These are phyloP conservation scores for Chondrosia reniformis DNA, from an alignment of 37 sponge, comb jelly and placozoan genomes.

Conservation along the genomic window DNA sequence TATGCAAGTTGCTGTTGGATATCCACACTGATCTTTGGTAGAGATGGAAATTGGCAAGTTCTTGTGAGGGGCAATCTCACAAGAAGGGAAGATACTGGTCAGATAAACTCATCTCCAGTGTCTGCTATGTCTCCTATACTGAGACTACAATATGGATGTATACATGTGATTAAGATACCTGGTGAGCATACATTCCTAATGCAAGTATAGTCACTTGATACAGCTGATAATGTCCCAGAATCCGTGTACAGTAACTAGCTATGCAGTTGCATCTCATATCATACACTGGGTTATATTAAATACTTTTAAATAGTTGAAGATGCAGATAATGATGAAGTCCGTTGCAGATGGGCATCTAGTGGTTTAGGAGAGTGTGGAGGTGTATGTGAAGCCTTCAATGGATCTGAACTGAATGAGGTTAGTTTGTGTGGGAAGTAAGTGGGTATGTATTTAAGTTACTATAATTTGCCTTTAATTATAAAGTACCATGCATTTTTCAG, in stretches of 20 bases:
- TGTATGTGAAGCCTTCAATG: slow-evolving; percentile 10
- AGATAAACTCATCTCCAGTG: slow-evolving; percentile 50
- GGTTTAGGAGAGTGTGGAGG: slow-evolving; percentile 41
- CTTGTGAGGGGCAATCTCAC: slow-evolving; percentile 18
- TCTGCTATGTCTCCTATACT: slow-evolving; percentile 36
- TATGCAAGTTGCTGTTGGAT: slow-evolving; percentile 44
- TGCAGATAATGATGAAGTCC: slow-evolving; percentile 41
- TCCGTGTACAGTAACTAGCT: too few species aligned
- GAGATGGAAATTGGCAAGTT: slow-evolving; percentile 22
- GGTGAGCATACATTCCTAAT: neutral
- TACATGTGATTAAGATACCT: slow-evolving; percentile 33
- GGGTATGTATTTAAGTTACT: too few species aligned
- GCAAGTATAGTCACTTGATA: too few species aligned
- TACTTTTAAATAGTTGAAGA: slow-evolving; percentile 21
- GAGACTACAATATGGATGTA: slow-evolving; percentile 26
- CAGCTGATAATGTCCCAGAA: too few species aligned
- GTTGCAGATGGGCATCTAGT: slow-evolving; percentile 37
- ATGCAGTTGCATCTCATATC: too few species aligned
- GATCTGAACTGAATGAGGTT: too few species aligned
- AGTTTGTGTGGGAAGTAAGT: too few species aligned
- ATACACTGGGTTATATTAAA: too few species aligned
- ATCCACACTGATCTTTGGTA: neutral
- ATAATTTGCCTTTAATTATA: too few species aligned
- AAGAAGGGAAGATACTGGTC: slow-evolving; percentile 28
- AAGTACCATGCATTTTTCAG: too few species aligned